Base-by-base conservation (phyloP, 2,797 vertebrate species). In the Harpagifer antarcticus region DNA sequence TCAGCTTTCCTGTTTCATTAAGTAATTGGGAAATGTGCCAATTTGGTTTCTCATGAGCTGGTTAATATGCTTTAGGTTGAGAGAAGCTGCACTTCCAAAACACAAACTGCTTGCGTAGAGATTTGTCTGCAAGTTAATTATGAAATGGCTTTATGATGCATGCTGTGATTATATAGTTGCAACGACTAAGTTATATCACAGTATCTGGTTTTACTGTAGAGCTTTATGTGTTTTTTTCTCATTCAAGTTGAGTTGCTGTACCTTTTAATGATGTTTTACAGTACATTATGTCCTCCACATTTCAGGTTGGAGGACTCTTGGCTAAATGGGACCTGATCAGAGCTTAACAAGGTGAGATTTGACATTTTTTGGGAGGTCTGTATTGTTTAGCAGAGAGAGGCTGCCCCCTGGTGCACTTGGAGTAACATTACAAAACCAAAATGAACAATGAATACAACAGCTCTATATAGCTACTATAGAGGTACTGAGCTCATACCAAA, bases 361-460 rank as follows among this genome's bases (percentile, higher is more conserved):
- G 6, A 20, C 11, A 17, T 56, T 50, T 17, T 15, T 5, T 11
- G 8, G 17, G 1, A 37, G 8, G 16, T 37, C 15, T 9, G 5
- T 19, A 12, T 48, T 49, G 3, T 14, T 48, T 3, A 57, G 33
- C 10, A 53, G 61, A 40, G 5, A 43, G 44, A 62, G 33, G 16
- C 75, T 90, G 77, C 82, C 88, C 59, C 56, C 88, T 76, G 42
- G 72, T 86, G 90, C 3, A n/a, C 0, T 1, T 48, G 2, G 6
- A 37, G 11, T 27, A 44, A 27, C 9, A 68, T 57, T 70, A 73
- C 79, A 85, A 16, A 37, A 17, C 17, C 13, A 17, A 48, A 10
- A 37, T 47, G 3, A 9, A 44, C 20, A 55, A 33, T 17, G 1
- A 44, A 9, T 20, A 11, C 31, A 9, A 9, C 2, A 19, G 8